Base-by-base conservation (phyloP, 2,113 vertebrate genomes). In the Acanthochromis polyacanthus region DNA sequence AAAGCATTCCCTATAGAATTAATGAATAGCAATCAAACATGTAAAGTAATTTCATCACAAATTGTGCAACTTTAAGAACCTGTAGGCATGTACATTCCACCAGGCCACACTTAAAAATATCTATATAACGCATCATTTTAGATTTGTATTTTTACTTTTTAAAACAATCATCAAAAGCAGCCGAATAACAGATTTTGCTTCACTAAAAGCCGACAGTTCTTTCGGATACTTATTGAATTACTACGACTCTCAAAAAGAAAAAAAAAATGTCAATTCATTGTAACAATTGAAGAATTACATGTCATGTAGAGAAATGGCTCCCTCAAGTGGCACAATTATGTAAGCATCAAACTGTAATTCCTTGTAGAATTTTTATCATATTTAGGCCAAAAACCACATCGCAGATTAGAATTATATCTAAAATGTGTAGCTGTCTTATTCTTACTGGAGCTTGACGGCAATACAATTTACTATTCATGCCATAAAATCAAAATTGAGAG, bases 271-370 rank as follows among this genome's bases (percentile, higher is more conserved):
- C 4, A 25, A 22, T 19, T 25, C 15, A 38, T 19, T 6, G 30
- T 11, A 32, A 20, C 17, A 57, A 56, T 7, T 14, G 15, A 30
- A 48, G 30, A 64, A 3, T 4, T 20, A 10, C 9, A 56, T 0
- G 12, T n/a, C n/a, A n/a, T n/a, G 46, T 79, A 40, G 87, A 64
- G 46, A 82, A 86, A 85, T 82, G 66, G 77, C 87, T n/a, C 88
- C 89, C 69, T 70, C 84, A 59, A 72, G 89, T 85, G 91, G 85
- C 53, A 60, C 0, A 51, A 51, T 48, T 5, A 15, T 62, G 17
- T 1, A 68, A 40, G 7, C 30, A 36, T 19, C 15, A 64, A 4
- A 36, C 36, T 25, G 12, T 56, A 4, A 22, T 43, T 25, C 0
- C 32, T 0, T 52, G 50, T 15, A 51, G 4, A 11, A 19, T 36